Evolutionary conservation across 2,797 vertebrate species (phyloP).

Genomic region (Takifugu rubripes): DNA sequence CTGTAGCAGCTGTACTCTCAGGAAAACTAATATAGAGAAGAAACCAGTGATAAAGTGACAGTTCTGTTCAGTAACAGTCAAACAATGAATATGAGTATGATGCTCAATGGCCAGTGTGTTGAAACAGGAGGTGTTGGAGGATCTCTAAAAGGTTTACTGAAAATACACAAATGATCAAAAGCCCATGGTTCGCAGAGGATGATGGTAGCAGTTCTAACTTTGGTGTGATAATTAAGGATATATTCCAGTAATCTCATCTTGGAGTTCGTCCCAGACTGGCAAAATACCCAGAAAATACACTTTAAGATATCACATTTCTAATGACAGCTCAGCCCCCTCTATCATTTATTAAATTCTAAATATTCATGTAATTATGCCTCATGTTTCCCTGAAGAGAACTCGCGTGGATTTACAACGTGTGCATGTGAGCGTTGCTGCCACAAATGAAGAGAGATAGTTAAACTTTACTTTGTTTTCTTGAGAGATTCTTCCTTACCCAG

Average conservation of each 20-base stretch:
- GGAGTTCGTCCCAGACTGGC: background rate
- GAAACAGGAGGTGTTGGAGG: background rate
- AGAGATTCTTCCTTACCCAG: background rate
- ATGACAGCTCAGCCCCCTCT: background rate
- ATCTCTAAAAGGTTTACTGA: background rate
- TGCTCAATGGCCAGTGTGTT: background rate
- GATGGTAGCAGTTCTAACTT: no score
- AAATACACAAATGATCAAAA: no score
- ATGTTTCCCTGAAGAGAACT: no score
- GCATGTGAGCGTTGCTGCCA: no score
- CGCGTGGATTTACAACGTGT: no score
- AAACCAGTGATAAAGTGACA: slow-evolving; percentile 18
- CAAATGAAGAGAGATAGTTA: no score
- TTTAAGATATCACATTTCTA: background rate
- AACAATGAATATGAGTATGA: background rate
- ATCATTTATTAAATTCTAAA: background rate
- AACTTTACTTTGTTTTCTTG: background rate
- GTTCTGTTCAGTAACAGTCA: slow-evolving; percentile 7
- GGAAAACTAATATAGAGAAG: slow-evolving; percentile 29
- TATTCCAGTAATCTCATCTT: background rate
- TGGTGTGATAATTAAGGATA: background rate
- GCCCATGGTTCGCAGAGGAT: no score
- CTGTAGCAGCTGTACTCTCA: slow-evolving; percentile 49
- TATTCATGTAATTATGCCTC: no score
- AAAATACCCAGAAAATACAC: background rate